Evolutionary conservation across 2,113 vertebrate genomes (phyloP), one percentile per base, ranked within the genome.

Genomic region (Crotalus helleri): DNA sequence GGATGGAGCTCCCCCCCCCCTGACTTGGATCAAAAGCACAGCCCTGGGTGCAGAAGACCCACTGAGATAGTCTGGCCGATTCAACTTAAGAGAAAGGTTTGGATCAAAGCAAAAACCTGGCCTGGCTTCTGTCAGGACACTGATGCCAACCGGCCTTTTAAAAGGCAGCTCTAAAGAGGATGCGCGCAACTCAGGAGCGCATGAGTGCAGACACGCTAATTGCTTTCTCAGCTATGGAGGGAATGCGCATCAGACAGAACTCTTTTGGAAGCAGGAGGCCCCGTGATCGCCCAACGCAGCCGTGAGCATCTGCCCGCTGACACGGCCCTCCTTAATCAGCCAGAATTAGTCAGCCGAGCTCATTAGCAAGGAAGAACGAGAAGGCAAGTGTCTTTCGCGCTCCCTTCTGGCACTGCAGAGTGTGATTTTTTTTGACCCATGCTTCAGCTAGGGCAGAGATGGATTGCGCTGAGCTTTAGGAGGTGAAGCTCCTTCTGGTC

Each of bases 281-380:
- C 44, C 15, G 29, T 0, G 46, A 88, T 3, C 86, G 4, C 24
- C n/a, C 0, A 39, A 54, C 0, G 5, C 3, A 3, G 0, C 51
- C 61, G 0, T 74, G 39, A 85, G 95, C 87, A 23, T 87, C 3
- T 11, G 44, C 29, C 26, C 7, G 74, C 1, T 69, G 64, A 69
- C 87, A 2, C 0, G 0, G 39, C 4, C 0, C 19, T 57, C 87
- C 59, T 81, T 55, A 86, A 0, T 0, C 51, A 81, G 19, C 44
- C 33, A 33, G 12, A 15, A 17, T 64, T 6, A 13, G 1, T 61
- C 12, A 21, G 91, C 93, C 51, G 26, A 49, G 9, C 15, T 49
- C 3, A 93, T 90, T 49, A 90, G 33, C 19, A n/a, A 59, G 91
- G 0, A 5, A 15, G 87, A 1, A 61, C 21, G 44, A 44, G 3